Conservation (phyloP, 92 coral and sea anemone genomes). For the Scolanthus callimorphus region DNA sequence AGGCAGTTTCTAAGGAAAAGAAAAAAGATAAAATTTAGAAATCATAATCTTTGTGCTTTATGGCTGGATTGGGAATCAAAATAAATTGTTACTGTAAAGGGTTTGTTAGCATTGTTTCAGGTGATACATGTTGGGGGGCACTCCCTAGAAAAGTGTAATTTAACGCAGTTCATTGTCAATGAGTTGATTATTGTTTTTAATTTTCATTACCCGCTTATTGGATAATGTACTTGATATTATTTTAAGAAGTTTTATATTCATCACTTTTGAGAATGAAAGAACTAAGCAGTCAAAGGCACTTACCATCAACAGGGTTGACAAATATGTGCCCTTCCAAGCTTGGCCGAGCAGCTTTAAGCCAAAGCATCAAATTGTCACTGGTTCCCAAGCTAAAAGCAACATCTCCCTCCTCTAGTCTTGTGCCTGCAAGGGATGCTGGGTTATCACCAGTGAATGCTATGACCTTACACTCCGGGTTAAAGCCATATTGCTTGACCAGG, state of each 20-base stretch:
- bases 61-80: too few relatives aligned
- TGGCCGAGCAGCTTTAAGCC: constrained; percentile 79
- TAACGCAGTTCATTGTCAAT: too few relatives aligned
- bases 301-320: constrained; percentile 94
- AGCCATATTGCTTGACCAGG: constrained; percentile 72
- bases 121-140: too few relatives aligned
- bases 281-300: neutral
- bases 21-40: neutral
- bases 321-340: constrained; percentile 94
- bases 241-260: too few relatives aligned
- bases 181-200: too few relatives aligned
- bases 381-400: constrained; percentile 93
- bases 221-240: too few relatives aligned
- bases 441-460: constrained; percentile 98
- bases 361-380: constrained; percentile 90
- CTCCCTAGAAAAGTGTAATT: too few relatives aligned
- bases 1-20: constrained; percentile 61
- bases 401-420: constrained; percentile 77
- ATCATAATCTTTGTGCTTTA: too few relatives aligned
- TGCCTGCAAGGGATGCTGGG: constrained; percentile 98
- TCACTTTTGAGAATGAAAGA: too few relatives aligned
- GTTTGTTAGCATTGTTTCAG: too few relatives aligned
- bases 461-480: constrained; percentile 75
- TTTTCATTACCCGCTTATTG: too few relatives aligned
- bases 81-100: too few relatives aligned